Base-by-base conservation (phyloP, 2,797 vertebrate species). In the Discoglossus pictus region DNA sequence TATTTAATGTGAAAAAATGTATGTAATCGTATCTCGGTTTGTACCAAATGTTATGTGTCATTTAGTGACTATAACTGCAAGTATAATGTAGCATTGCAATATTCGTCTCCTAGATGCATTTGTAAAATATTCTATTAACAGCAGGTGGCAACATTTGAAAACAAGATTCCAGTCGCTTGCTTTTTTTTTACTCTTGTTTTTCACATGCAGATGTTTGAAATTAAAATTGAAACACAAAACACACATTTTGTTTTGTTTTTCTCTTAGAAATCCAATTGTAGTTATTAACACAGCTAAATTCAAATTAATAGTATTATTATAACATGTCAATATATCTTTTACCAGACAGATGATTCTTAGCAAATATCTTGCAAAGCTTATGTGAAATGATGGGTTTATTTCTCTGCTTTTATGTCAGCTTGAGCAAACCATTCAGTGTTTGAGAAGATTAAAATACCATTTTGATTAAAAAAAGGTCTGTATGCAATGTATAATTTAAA, bases 61-160 rank as follows among this genome's bases (percentile, higher is more conserved):
- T 59, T 58, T 59, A 27, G 53, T 10, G 16, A 36, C 43, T 13
- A 44, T n/a, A 44, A 38, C 23, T 47, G 56, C 13, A 34, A 25
- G 15, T 53, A 46, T 64, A 65, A 64, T 31, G 25, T 11, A 21
- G 10, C 40, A 64, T 44, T 64, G 20, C 52, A 43, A 13, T 15
- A 40, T 69, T 50, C 73, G 56, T 72, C 63, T 76, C 73, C 18
- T 71, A 83, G 81, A 78, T 73, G 68, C 31, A 68, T 79, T 76
- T 84, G 85, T 78, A 83, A 84, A 83, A 66, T 86, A 74, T 75
- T 84, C 81, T 86, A 79, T 80, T 84, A 86, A 90, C 89, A 90
- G 84, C 80, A 90, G 89, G 84, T 90, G 88, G 88, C 88, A 89
- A 87, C 74, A 81, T 89, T 84, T 74, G 77, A 84, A 88, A 90